A percentile compares a stretch with the other conserved stretches of the same genome.
phyloP scores from a whole-genome alignment of 1,140 invertebrate genomes.

The Zaprionus davidi region DNA sequence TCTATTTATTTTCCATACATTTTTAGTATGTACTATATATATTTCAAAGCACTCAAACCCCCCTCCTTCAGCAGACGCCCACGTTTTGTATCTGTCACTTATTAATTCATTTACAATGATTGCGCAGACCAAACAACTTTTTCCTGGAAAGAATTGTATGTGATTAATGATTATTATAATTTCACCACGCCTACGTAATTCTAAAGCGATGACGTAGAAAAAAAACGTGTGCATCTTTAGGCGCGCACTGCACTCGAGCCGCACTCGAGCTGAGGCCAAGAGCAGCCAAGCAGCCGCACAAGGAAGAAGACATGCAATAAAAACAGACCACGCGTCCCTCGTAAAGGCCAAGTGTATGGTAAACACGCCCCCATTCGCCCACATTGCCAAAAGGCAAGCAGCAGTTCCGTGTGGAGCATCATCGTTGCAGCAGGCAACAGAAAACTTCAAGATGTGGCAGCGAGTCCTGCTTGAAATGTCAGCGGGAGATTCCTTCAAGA shows the following conservation, averaged over 20 bases:
- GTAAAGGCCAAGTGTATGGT: conserved; percentile 71
- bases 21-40: background rate
- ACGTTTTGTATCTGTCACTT: conserved; percentile 7
- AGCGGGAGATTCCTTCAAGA: background rate
- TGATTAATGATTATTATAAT: background rate
- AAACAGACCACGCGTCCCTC: conserved; percentile 42
- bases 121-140: conserved; percentile 7
- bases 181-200: conserved; percentile 3
- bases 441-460: no score
- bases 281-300: conserved; percentile 18
- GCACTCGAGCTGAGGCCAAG: conserved; percentile 42
- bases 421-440: background rate
- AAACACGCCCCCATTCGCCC: conserved; percentile 42
- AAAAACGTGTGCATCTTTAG: conserved; percentile 29
- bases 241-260: conserved; percentile 15
- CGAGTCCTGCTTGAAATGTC: background rate
- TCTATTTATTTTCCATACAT: background rate
- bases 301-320: conserved; percentile 47
- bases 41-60: background rate
- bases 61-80: background rate
- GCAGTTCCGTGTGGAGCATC: background rate
- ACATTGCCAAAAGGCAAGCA: conserved; percentile 37
- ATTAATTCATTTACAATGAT: conserved; percentile 22
- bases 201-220: conserved; percentile 1
- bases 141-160: conserved; percentile 6